These are phyloP conservation scores for Drosophila leontia DNA, from an alignment of 1,140 invertebrate species.

Conservation along the genomic window DNA sequence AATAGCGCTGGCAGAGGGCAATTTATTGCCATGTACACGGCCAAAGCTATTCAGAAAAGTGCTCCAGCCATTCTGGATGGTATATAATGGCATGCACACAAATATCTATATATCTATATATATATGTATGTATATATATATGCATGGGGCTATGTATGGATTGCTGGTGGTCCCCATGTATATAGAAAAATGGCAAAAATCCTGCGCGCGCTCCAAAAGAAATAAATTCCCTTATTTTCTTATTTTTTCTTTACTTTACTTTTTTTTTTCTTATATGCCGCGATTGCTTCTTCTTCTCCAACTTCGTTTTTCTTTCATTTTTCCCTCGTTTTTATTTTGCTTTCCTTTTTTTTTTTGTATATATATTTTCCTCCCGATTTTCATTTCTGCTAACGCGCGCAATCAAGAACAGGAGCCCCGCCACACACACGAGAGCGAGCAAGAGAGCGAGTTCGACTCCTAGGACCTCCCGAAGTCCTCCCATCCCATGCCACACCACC, in stretches of 20 bases:
- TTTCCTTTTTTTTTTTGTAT: constrained; percentile 29
- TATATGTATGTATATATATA: constrained; percentile 6
- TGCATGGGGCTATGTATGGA: constrained; percentile 29
- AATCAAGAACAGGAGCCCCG: constrained; percentile 70
- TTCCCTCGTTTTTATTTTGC: constrained; percentile 15
- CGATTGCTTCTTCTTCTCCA: constrained; percentile 60
- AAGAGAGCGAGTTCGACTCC: constrained; percentile 52
- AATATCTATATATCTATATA: constrained; percentile 38
- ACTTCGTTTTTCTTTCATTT: constrained; percentile 44
- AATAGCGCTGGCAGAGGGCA: constrained; percentile 49
- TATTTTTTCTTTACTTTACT: constrained; percentile 8
- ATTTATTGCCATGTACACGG: constrained; percentile 67
- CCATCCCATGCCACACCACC: background rate
- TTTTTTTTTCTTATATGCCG: constrained; percentile 71
- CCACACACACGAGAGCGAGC: constrained; percentile 23
- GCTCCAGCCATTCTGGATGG: constrained; percentile 25
- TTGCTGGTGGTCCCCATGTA: constrained; percentile 10
- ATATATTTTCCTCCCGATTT: constrained; percentile 70
- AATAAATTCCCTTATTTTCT: constrained; percentile 67
- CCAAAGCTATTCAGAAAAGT: constrained; percentile 43
- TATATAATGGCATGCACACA: constrained; percentile 42
- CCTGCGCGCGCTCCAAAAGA: constrained; percentile 73
- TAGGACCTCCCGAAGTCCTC: constrained; percentile 32
- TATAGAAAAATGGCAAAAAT: constrained; percentile 72
- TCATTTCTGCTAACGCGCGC: constrained; percentile 79